phyloP scores from a whole-genome alignment of 2,797 vertebrate genomes.

The Denticeps clupeoides region DNA sequence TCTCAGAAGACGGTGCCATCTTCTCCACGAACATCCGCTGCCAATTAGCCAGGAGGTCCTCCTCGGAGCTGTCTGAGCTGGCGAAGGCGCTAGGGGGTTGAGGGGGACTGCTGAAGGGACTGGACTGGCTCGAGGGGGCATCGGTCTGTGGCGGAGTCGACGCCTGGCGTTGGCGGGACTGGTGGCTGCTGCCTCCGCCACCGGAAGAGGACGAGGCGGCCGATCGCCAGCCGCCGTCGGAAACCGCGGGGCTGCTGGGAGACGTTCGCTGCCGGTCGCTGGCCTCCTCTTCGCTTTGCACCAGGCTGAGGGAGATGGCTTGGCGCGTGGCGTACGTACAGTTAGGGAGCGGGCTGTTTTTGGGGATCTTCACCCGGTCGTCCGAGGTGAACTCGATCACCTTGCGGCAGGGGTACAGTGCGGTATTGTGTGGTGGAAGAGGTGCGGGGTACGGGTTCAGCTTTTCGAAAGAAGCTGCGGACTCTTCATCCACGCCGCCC shows the following conservation, averaged over 20 bases:
- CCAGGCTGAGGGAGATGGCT: constrained; percentile 90
- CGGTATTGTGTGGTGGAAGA: constrained; percentile 71
- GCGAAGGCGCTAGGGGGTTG: constrained; percentile 68
- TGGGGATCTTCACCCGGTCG: constrained; percentile 90
- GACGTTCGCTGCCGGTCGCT: constrained; percentile 45
- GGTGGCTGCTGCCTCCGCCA: constrained; percentile 8
- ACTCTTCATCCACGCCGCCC: constrained; percentile 59
- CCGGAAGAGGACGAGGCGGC: constrained; percentile 47
- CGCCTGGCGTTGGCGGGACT: constrained; percentile 25
- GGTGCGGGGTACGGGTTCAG: constrained; percentile 85
- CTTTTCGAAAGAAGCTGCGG: constrained; percentile 71
- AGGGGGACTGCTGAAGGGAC: constrained; percentile 71
- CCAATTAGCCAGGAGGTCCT: constrained; percentile 88
- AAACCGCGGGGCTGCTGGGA: constrained; percentile 66
- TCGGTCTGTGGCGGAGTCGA: constrained; percentile 37
- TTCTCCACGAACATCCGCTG: constrained; percentile 92
- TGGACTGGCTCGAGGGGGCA: constrained; percentile 62
- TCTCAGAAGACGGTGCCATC: constrained; percentile 58
- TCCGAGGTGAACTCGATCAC: constrained; percentile 91
- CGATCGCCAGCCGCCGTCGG: constrained; percentile 40
- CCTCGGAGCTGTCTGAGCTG: constrained; percentile 84
- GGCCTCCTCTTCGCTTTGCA: constrained; percentile 68
- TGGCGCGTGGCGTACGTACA: constrained; percentile 92
- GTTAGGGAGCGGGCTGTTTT: constrained; percentile 91
- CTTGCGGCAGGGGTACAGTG: constrained; percentile 82